These are phyloP conservation scores for Anthrax anthrax DNA, from an alignment of 2,888 invertebrate species.

Conservation along the genomic window DNA sequence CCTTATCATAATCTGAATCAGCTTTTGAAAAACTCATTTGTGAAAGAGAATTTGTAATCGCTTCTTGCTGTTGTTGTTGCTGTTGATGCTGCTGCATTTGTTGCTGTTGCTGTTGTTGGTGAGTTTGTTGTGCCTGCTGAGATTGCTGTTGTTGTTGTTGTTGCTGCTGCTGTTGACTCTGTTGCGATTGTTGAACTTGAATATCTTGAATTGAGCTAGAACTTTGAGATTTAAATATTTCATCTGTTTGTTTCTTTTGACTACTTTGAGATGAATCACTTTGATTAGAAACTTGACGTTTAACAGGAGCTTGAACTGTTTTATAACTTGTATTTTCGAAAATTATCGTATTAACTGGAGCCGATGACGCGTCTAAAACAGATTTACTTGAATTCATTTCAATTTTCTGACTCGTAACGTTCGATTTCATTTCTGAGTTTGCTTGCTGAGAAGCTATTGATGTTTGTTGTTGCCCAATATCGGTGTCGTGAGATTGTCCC, in stretches of 20 bases:
- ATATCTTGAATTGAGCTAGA: conserved; percentile 30
- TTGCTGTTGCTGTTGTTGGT: conserved; percentile 23
- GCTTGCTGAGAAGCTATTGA: conserved; percentile 7
- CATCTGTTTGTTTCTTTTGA: conserved; percentile 11
- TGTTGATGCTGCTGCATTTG: conserved; percentile 15
- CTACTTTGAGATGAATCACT: conserved; percentile 11
- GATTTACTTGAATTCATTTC: conserved; percentile 6
- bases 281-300: conserved; percentile 31
- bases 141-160: conserved; percentile 16
- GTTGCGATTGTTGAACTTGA: conserved; percentile 17
- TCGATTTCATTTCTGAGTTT: conserved; percentile 1
- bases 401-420: background rate
- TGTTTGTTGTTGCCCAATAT: conserved; percentile 1
- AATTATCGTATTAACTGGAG: conserved; percentile 75
- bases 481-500: background rate
- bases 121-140: conserved; percentile 23
- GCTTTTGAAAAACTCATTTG: conserved; percentile 45
- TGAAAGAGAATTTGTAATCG: conserved; percentile 43
- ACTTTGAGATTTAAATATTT: conserved; percentile 12
- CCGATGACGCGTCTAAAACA: conserved; percentile 57
- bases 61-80: conserved; percentile 21
- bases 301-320: conserved; percentile 43
- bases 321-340: conserved; percentile 88
- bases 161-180: conserved; percentile 7
- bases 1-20: conserved; percentile 58